Base-by-base conservation (phyloP, 2,888 invertebrate species). In the Auanema freiburgensis region DNA sequence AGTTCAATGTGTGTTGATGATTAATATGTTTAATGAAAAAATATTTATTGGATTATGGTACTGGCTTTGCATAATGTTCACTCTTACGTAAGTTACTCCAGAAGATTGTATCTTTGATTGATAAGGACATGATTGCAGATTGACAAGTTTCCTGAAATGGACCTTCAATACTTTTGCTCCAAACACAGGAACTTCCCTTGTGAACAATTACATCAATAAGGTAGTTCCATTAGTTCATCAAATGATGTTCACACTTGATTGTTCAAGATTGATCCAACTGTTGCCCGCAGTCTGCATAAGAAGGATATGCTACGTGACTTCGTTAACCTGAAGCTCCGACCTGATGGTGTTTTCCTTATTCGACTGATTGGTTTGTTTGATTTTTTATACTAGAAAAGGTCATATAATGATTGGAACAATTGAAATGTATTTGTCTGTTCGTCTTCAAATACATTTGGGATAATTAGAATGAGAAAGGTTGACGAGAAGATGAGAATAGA, bases 21-120 rank as follows among this genome's bases (percentile, higher is more conserved):
- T 81, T 64, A 81, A 81, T 69, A 80, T 80, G 78, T 77, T 71
- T 65, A 73, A 74, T 62, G 76, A 75, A 63, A 73, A 73, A 61
- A 83, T 83, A 58, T 83, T 83, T 68, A 72, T 83, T 18, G 77
- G 76, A 46, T 69, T 83, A 1, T 83, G 83, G 83, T 83, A 78
- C 72, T 83, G 83, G 81, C 71, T 83, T 55, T 74, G 72, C 43
- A 41, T 79, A 49, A 60, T 83, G 50, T 74, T 76, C 21, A 64
- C 71, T 6, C 42, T 70, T 10, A 76, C 74, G 59, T 69, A 14
- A 33, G 14, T 59, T 60, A 12, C 18, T 59, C 10, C 33, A 8
- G 33, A 33, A 57, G 12, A 14, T 46, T 6, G 8, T 14, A 18
- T 51, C 16, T 8, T 16, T 16, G 14, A 25, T 25, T 4, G 12